phyloP scores from a whole-genome alignment of 1,140 invertebrate species.

The Leptinotarsa undecemlineata region DNA sequence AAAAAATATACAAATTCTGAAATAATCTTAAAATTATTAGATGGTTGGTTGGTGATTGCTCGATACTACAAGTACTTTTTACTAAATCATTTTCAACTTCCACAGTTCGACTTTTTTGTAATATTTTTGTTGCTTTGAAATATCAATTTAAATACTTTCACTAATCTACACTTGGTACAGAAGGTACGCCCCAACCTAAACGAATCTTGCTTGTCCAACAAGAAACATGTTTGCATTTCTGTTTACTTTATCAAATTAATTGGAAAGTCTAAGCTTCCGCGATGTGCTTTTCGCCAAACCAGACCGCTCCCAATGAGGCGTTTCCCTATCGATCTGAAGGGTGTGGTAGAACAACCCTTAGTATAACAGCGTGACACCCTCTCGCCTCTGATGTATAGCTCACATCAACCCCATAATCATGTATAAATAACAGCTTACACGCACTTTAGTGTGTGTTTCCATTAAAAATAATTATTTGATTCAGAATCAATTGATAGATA shows the following conservation, averaged over 20 bases:
- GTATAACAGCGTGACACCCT: constrained; percentile 14
- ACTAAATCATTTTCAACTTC: too few species aligned
- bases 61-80: too few species aligned
- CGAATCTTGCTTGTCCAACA: too few species aligned
- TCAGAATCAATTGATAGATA: background rate
- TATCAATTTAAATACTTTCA: too few species aligned
- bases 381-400: background rate
- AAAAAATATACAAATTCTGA: too few species aligned
- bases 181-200: too few species aligned
- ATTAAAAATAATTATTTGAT: background rate
- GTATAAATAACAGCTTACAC: constrained; percentile 10
- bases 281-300: background rate
- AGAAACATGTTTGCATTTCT: too few species aligned
- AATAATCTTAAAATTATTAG: too few species aligned
- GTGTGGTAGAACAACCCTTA: constrained; percentile 15
- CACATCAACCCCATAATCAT: background rate
- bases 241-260: background rate
- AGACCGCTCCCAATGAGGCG: background rate
- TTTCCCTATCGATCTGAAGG: constrained; percentile 7
- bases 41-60: too few species aligned
- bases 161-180: too few species aligned
- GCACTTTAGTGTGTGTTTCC: background rate
- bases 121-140: too few species aligned
- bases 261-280: constrained; percentile 1
- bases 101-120: too few species aligned